phyloP scores from a whole-genome alignment of 2,113 vertebrate genomes.

The Callopanchax toddi region DNA sequence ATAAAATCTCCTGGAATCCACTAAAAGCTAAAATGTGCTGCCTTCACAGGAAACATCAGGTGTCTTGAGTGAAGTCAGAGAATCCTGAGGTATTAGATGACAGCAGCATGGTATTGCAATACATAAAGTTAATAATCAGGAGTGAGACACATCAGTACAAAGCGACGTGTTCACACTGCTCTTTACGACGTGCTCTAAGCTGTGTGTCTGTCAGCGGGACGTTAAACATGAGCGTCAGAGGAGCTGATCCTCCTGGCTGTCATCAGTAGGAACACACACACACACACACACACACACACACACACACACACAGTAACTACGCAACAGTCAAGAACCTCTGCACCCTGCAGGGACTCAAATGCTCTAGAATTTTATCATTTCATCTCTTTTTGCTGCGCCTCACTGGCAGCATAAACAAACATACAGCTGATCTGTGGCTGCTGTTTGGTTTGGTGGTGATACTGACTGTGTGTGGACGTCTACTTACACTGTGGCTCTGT shows the following conservation, averaged over 20 bases:
- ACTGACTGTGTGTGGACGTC: constrained; percentile 16
- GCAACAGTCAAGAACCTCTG: constrained; percentile 11
- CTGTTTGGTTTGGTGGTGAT: background rate
- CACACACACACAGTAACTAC: constrained; percentile 1
- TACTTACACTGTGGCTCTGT: constrained; percentile 24
- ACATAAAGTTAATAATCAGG: background rate
- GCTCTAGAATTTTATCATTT: constrained; percentile 22
- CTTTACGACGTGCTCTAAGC: background rate
- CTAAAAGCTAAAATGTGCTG: background rate
- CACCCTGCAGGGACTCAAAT: constrained; percentile 19
- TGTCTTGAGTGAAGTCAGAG: background rate
- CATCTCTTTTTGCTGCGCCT: constrained; percentile 11
- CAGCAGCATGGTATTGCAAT: background rate
- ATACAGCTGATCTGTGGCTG: constrained; percentile 5
- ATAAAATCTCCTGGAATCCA: too few relatives aligned
- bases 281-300: too few relatives aligned
- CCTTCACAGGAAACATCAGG: background rate
- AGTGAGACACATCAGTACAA: background rate
- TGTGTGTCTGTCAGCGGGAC: constrained; percentile 43
- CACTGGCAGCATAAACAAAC: background rate
- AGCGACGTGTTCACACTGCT: background rate
- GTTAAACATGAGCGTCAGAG: constrained; percentile 38
- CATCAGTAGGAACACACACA: constrained; percentile 10
- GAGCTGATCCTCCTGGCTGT: constrained; percentile 43
- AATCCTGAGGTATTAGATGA: background rate